Percentiles rank a stretch among this genome's conserved stretches.
Evolutionary conservation across 2,888 invertebrate species (phyloP).

Genomic region (Folsomia candida): DNA sequence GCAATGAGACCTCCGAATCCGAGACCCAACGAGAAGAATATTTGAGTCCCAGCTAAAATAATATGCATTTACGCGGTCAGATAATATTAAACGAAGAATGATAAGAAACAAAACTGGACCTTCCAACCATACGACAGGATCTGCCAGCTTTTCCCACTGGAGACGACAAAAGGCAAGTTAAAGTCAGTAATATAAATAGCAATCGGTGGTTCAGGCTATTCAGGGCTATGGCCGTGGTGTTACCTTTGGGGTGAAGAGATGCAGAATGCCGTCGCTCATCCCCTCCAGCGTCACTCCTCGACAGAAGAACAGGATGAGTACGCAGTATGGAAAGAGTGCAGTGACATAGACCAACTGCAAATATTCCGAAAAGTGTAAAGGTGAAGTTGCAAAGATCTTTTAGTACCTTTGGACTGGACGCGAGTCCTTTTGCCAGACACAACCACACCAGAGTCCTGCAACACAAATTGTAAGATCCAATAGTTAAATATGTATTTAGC

Average conservation of each 20-base stretch:
- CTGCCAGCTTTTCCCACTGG: constrained; percentile 80
- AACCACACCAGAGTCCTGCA: constrained; percentile 75
- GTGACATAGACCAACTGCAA: constrained; percentile 80
- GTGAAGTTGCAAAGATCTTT: neutral
- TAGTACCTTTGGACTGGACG: constrained; percentile 88
- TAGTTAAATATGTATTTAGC: neutral
- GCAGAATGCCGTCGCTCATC: constrained; percentile 78
- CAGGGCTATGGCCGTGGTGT: constrained; percentile 41
- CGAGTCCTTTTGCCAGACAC: constrained; percentile 97
- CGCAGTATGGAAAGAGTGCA: constrained; percentile 93
- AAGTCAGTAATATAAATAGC: constrained; percentile 17
- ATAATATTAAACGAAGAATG: neutral
- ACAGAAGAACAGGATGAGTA: constrained; percentile 92
- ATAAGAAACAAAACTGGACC: too few relatives aligned
- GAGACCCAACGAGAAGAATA: constrained; percentile 91
- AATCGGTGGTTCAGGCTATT: neutral
- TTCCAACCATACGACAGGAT: constrained; percentile 91
- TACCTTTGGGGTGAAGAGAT: constrained; percentile 84
- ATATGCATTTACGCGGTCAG: too few relatives aligned
- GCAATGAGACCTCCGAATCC: constrained; percentile 96
- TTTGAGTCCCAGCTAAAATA: constrained; percentile 97
- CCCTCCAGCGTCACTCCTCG: constrained; percentile 87
- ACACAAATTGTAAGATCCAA: too few relatives aligned
- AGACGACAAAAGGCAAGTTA: too few relatives aligned
- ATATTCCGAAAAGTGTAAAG: constrained; percentile 14